Conservation (phyloP, 1,140 invertebrate species). For the Druon quercuslanigerum region DNA sequence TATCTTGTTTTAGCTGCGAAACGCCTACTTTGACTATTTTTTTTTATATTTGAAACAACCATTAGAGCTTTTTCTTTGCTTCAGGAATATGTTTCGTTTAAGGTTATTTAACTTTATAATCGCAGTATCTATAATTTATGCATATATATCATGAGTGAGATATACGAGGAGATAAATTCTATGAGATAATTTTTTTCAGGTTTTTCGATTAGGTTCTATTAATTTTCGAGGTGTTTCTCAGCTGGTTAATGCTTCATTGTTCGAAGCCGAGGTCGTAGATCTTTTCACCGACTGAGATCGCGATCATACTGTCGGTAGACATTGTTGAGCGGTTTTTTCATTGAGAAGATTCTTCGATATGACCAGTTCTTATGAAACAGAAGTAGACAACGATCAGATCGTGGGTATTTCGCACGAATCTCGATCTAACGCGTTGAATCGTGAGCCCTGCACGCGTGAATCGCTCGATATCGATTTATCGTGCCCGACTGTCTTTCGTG, state of each 20-base stretch:
- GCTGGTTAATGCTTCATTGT: background rate
- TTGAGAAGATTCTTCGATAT: constrained; percentile 10
- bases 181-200: background rate
- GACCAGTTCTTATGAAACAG: constrained; percentile 9
- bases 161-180: too few relatives aligned
- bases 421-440: constrained; percentile 20
- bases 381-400: constrained; percentile 15
- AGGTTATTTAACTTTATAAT: too few relatives aligned
- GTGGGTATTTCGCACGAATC: constrained; percentile 23
- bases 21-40: too few relatives aligned
- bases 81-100: too few relatives aligned
- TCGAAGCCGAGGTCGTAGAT: background rate
- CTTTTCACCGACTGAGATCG: constrained; percentile 6
- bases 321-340: constrained; percentile 7
- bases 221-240: background rate
- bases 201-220: constrained; percentile 6
- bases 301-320: background rate
- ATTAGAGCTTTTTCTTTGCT: too few relatives aligned
- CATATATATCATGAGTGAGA: too few relatives aligned
- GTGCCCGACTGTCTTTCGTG: background rate
- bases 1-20: too few relatives aligned
- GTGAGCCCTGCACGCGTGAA: constrained; percentile 11
- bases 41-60: too few relatives aligned
- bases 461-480: constrained; percentile 22
- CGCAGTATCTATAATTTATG: too few relatives aligned